Percentiles rank a stretch among this genome's conserved stretches.
phyloP scores from a whole-genome alignment of 2,113 vertebrate species.

The Rynchops niger region DNA sequence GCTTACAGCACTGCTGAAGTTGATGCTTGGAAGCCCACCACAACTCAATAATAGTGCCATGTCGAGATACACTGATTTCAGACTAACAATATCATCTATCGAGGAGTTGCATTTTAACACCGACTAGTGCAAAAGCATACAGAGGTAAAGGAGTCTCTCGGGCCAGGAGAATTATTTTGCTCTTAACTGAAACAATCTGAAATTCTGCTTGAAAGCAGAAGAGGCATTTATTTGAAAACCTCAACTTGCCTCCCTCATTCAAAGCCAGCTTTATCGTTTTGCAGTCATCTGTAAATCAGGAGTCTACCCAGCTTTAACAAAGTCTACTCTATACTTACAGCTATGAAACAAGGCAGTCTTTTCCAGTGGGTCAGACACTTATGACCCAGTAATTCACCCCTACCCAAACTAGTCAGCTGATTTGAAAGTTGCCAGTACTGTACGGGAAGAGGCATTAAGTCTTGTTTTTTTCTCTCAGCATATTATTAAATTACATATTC shows the following conservation, averaged over 20 bases:
- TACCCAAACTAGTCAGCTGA: background rate
- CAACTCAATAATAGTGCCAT: background rate
- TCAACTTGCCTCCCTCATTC: background rate
- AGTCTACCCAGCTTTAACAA: background rate
- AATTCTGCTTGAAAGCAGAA: background rate
- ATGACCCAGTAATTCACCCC: background rate
- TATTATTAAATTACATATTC: background rate
- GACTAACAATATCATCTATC: background rate
- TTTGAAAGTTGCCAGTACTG: background rate
- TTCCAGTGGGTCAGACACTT: background rate
- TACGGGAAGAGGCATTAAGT: background rate
- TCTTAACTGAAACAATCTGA: background rate
- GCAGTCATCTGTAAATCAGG: background rate
- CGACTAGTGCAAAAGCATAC: background rate
- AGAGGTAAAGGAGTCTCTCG: background rate
- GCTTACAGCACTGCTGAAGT: background rate
- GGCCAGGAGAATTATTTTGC: background rate
- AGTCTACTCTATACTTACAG: background rate
- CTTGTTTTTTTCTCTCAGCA: background rate
- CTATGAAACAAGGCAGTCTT: constrained; percentile 1
- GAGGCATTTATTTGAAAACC: background rate
- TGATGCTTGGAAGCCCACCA: background rate
- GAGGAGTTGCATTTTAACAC: background rate
- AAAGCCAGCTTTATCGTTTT: background rate
- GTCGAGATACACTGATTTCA: background rate